Evolutionary conservation across 2,888 invertebrate species (phyloP).

Genomic region (Ptycholaimellus sp.): DNA sequence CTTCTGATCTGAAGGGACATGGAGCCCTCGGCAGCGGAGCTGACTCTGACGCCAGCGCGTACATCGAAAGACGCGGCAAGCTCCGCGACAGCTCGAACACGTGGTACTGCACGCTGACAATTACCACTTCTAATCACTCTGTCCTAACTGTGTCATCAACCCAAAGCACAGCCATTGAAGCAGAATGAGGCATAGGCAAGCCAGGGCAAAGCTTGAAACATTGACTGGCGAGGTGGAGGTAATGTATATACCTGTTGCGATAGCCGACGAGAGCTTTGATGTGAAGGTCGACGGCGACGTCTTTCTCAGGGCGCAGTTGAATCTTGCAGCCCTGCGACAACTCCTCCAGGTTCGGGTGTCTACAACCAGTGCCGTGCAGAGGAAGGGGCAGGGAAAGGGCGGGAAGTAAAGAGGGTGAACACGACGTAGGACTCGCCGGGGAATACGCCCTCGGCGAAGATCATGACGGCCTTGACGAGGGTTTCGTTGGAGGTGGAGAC

Average conservation of each 20-base stretch:
- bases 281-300: conserved; percentile 64
- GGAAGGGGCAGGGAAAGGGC: background rate
- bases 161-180: no score
- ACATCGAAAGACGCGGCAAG: conserved; percentile 68
- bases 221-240: no score
- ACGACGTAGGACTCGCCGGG: conserved; percentile 33
- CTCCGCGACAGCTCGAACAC: conserved; percentile 70
- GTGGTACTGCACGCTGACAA: conserved; percentile 48
- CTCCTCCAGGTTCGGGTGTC: conserved; percentile 40
- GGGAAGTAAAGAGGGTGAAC: conserved; percentile 23
- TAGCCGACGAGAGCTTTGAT: conserved; percentile 38
- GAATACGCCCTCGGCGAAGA: conserved; percentile 66
- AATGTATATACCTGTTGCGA: conserved; percentile 11
- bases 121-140: no score
- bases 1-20: no score
- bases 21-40: conserved; percentile 26
- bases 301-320: conserved; percentile 37
- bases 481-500: conserved; percentile 55
- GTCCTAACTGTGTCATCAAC: no score
- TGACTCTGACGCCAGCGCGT: conserved; percentile 31
- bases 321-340: conserved; percentile 38
- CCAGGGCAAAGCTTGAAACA: no score
- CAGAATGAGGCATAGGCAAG: no score
- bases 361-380: conserved; percentile 28
- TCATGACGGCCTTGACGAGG: conserved; percentile 50